phyloP scores from a whole-genome alignment of 1,140 invertebrate genomes.

The Eriosoma lanigerum region DNA sequence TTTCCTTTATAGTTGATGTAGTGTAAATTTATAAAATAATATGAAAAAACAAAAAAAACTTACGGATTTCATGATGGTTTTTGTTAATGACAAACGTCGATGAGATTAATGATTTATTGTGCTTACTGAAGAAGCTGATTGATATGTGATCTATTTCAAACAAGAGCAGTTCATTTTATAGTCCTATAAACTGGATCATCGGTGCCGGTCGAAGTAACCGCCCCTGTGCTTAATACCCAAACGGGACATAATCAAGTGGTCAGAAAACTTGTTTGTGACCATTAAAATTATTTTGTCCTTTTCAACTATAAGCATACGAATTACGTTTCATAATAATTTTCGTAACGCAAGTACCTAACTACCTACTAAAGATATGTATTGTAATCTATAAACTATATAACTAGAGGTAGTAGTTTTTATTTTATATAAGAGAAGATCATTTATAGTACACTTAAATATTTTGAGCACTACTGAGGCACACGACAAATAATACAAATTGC shows the following conservation, averaged over 20 bases:
- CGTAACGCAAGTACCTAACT: background rate
- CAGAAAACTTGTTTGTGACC: constrained; percentile 22
- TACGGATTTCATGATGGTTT: constrained; percentile 40
- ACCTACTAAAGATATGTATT: background rate
- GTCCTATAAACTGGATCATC: constrained; percentile 29
- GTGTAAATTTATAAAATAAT: too few species aligned
- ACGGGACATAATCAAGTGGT: background rate
- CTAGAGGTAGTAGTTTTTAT: background rate
- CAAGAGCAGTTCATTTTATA: constrained; percentile 19
- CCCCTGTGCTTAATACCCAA: constrained; percentile 47
- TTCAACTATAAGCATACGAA: background rate
- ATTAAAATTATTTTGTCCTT: background rate
- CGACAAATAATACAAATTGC: background rate
- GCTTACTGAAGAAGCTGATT: constrained; percentile 15
- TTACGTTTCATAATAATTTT: background rate
- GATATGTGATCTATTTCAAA: constrained; percentile 29
- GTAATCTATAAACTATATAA: background rate
- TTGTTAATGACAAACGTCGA: background rate
- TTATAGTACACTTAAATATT: background rate
- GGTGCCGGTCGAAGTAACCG: constrained; percentile 10
- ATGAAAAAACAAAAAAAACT: too few species aligned
- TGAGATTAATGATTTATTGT: constrained; percentile 11
- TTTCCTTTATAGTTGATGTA: too few species aligned
- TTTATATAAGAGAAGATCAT: background rate
- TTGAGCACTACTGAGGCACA: background rate